Percentiles rank a stretch among this genome's conserved stretches.
Conservation (phyloP, 1,140 invertebrate genomes). For the Hycleus cichorii region DNA sequence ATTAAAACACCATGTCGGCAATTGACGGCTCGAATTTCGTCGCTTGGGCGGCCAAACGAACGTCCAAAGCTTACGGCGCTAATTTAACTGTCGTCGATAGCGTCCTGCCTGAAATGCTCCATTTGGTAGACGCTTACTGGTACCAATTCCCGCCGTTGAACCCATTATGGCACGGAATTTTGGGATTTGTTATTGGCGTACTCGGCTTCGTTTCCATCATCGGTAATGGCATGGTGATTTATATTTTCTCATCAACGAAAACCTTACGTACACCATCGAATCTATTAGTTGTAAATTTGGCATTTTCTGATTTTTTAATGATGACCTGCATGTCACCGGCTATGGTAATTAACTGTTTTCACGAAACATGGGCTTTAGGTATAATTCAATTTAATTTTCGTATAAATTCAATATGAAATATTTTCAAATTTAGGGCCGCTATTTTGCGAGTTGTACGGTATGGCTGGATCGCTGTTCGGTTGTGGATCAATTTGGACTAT, state of each 20-base stretch:
- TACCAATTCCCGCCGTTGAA: conserved; percentile 69
- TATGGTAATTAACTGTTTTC: conserved; percentile 80
- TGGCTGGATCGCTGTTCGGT: conserved; percentile 72
- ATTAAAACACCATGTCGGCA: conserved; percentile 32
- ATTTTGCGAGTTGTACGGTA: conserved; percentile 70
- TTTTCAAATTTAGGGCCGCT: conserved; percentile 46
- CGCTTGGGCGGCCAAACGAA: conserved; percentile 16
- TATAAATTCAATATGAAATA: too few species aligned
- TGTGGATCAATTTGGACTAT: conserved; percentile 77
- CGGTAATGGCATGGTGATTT: conserved; percentile 78
- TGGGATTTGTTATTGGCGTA: conserved; percentile 66
- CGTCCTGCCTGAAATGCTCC: conserved; percentile 63
- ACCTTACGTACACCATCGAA: conserved; percentile 75
- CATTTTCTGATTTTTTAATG: conserved; percentile 82
- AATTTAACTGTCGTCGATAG: conserved; percentile 70
- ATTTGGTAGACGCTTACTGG: conserved; percentile 66
- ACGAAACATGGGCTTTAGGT: conserved; percentile 70
- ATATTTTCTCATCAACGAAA: conserved; percentile 74
- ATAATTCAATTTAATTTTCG: too few species aligned
- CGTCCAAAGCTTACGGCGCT: conserved; percentile 33
- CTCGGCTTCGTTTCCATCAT: conserved; percentile 62
- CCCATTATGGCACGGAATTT: conserved; percentile 68
- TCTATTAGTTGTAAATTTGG: conserved; percentile 75
- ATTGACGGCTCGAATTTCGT: conserved; percentile 39
- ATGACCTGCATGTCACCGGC: conserved; percentile 76